phyloP scores from a whole-genome alignment of 2,888 invertebrate genomes.

The Melinopterus prodromus region DNA sequence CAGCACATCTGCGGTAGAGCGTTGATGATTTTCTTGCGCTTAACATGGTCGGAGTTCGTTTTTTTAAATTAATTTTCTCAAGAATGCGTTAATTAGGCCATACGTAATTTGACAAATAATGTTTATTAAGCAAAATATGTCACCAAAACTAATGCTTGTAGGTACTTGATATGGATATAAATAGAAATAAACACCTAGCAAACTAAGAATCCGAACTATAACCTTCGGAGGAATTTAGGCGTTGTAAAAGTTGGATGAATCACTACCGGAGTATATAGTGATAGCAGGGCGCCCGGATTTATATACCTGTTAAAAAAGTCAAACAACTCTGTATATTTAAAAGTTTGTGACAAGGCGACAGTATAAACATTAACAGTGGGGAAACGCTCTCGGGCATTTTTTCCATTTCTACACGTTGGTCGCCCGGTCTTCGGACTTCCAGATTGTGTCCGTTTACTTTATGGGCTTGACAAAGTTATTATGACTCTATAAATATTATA shows the following conservation, averaged over 20 bases:
- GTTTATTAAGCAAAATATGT: too few species aligned
- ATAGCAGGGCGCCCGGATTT: constrained; percentile 10
- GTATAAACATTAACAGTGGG: background rate
- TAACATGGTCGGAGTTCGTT: too few species aligned
- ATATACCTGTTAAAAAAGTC: constrained; percentile 20
- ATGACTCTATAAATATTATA: constrained; percentile 59
- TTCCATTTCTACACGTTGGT: background rate
- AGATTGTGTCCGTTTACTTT: constrained; percentile 48
- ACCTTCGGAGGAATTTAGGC: background rate
- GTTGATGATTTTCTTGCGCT: too few species aligned
- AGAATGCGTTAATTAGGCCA: too few species aligned
- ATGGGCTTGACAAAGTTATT: constrained; percentile 59
- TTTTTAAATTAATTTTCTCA: too few species aligned
- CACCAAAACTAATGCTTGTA: too few species aligned
- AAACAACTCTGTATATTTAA: constrained; percentile 26
- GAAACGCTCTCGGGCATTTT: background rate
- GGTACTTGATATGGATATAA: too few species aligned
- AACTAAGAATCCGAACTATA: background rate
- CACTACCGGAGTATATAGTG: background rate
- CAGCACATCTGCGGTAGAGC: too few species aligned
- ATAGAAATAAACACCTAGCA: too few species aligned
- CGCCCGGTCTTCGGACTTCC: background rate
- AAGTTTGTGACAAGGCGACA: constrained; percentile 19
- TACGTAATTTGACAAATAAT: too few species aligned
- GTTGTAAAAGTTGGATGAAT: background rate